phyloP scores from a whole-genome alignment of 2,888 invertebrate genomes.

The Zaprionus bogoriensis region DNA sequence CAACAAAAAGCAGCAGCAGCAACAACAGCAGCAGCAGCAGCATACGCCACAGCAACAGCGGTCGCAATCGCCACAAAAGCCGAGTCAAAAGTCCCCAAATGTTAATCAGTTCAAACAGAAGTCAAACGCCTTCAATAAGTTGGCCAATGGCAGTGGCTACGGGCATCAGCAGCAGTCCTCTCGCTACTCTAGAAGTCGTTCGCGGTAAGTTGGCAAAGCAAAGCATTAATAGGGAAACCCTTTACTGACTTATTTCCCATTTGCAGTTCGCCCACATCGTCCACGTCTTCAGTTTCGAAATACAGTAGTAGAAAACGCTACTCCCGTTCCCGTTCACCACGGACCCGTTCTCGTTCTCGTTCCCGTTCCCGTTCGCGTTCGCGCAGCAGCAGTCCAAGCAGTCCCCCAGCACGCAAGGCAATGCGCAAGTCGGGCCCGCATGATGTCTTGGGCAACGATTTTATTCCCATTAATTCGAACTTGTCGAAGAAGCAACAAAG shows the following conservation, averaged over 20 bases:
- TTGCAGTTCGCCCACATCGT: constrained; percentile 73
- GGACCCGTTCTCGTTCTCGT: constrained; percentile 68
- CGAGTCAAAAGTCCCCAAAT: constrained; percentile 60
- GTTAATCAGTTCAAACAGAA: constrained; percentile 63
- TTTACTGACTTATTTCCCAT: neutral
- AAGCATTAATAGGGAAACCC: neutral
- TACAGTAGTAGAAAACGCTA: constrained; percentile 67
- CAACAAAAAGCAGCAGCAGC: constrained; percentile 57
- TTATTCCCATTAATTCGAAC: constrained; percentile 74
- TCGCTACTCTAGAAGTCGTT: constrained; percentile 81
- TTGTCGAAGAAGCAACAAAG: constrained; percentile 81
- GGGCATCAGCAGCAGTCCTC: constrained; percentile 61
- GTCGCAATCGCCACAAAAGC: constrained; percentile 27
- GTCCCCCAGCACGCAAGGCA: constrained; percentile 60
- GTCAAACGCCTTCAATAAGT: constrained; percentile 76
- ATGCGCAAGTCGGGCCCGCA: constrained; percentile 73
- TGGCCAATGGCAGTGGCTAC: constrained; percentile 49
- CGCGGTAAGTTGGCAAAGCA: constrained; percentile 67
- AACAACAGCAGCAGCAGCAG: constrained; percentile 44
- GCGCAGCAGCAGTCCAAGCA: constrained; percentile 47
- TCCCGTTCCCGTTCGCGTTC: constrained; percentile 84
- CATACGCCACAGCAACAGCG: constrained; percentile 28
- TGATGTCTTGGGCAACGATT: constrained; percentile 82
- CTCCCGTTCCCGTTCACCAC: constrained; percentile 51
- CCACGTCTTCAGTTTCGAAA: constrained; percentile 62